Evolutionary conservation across 2,113 vertebrate genomes (phyloP), one percentile per base, ranked within the genome.

Genomic region (Leucoraja erinaceus): DNA sequence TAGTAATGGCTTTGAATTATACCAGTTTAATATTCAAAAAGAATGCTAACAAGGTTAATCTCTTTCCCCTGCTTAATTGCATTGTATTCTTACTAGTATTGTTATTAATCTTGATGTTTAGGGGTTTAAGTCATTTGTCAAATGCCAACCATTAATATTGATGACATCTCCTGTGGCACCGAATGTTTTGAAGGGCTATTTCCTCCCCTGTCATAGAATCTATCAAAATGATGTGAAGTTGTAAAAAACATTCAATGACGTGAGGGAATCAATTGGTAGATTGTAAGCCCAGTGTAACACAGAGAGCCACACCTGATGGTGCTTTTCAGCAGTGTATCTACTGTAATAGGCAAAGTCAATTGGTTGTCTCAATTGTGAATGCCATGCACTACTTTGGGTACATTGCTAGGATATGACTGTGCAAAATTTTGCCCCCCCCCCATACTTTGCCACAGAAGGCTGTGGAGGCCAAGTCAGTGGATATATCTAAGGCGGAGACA

Each of bases 101-200:
- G 12, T 86, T 61, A 86, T 88, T 88, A 88, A 88, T 88, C 83
- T 31, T 63, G 59, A 88, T 88, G 83, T 63, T 88, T 66, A 88
- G 59, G 2, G 4, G 28, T 61, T 86, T 88, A 61, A 8, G 59
- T 88, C 59, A 63, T n/a, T 14, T 14, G 56, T 33, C 78, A 81
- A 81, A 81, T 81, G 38, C 22, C 38, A 81, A 18, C 38, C 78
- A 81, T 81, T 81, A 56, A 56, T 56, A 81, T 56, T 81, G 47
- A 81, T 81, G 16, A 22, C 7, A 2, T 33, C 38, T 25, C 38
- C 78, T 56, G 22, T 81, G 16, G 47, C 20, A 81, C 16, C 25
- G 47, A 5, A 81, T 56, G 47, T 81, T 81, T 81, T 54, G 54
- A 81, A 54, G 38, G 18, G 78, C 18, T 25, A 25, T 81, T 81